Evolutionary conservation across 2,797 vertebrate species (phyloP), one percentile per base, ranked within the genome.

Genomic region (Paratrypauchen microcephalus): DNA sequence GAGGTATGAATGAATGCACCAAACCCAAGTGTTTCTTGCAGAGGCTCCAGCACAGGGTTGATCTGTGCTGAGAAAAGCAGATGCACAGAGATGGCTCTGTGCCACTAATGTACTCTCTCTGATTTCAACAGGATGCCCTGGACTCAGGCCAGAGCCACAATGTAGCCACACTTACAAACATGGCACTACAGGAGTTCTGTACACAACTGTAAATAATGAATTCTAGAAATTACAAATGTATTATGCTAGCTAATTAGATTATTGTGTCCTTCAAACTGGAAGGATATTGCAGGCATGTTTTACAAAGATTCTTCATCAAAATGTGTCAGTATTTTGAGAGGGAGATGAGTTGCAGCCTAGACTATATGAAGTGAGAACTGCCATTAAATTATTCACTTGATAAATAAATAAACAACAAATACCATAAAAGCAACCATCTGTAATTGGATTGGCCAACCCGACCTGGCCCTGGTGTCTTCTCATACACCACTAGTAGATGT

Each of bases 81-180:
- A 75, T 45, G 41, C 41, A 45, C 41, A 2, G 41, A 4, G 13
- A 45, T 82, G 83, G 83, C 85, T 66, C 68, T 57, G 77, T 80
- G 83, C 84, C 88, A 87, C 63, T 77, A 75, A 84, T 81, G 80
- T 83, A 91, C 86, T 90, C 85, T 77, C 80, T 71, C 75, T 87
- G 81, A 90, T 86, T 88, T 82, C 80, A 68, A 72, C 66, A 72
- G 59, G 70, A 84, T 28, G 63, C 73, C 62, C 72, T 48, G 50
- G 65, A 54, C 55, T 75, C 65, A 50, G 71, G 70, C 79, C 81
- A 85, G 64, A 76, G 32, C 68, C 77, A 69, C 75, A 80, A 76
- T 65, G 69, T 60, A 70, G 60, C 66, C 75, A 77, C 56, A 76
- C 77, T 77, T 77, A 28, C 57, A 79, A 65, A 73, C 71, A 75